Evolutionary conservation across 1,140 invertebrate genomes (phyloP).

Genomic region (Euborellia annulipes): DNA sequence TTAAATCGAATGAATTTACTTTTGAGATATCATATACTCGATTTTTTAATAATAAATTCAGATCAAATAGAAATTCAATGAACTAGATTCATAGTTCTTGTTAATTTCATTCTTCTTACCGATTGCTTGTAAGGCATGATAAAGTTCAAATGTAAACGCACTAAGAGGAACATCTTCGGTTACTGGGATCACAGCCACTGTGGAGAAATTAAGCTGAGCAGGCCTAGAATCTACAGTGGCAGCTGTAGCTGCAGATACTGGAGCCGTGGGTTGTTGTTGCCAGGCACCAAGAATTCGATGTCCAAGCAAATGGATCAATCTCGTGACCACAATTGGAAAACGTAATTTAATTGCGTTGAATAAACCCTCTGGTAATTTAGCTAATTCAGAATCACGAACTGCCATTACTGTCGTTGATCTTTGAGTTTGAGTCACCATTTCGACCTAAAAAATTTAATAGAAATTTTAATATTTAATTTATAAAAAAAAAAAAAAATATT

Average conservation of each 20-base stretch:
- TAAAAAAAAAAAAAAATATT: neutral
- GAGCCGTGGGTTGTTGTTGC: slow-evolving; percentile 17
- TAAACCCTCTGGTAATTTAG: slow-evolving; percentile 90
- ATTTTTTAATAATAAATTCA: too few relatives aligned
- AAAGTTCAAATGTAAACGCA: slow-evolving; percentile 90
- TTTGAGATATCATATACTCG: too few relatives aligned
- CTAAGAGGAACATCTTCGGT: slow-evolving; percentile 89
- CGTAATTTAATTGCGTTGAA: slow-evolving; percentile 95
- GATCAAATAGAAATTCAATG: too few relatives aligned
- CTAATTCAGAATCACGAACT: slow-evolving; percentile 90
- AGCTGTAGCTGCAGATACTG: slow-evolving; percentile 24
- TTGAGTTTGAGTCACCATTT: slow-evolving; percentile 89
- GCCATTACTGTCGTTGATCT: slow-evolving; percentile 96
- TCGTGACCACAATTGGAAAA: slow-evolving; percentile 88
- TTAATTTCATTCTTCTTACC: too few relatives aligned
- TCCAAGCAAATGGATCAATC: slow-evolving; percentile 86
- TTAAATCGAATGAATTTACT: too few relatives aligned
- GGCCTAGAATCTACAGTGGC: slow-evolving; percentile 53
- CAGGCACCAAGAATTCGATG: slow-evolving; percentile 66
- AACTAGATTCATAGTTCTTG: too few relatives aligned
- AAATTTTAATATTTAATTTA: neutral
- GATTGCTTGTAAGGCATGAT: slow-evolving; percentile 82
- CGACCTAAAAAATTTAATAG: slow-evolving; percentile 40
- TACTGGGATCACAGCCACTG: slow-evolving; percentile 88
- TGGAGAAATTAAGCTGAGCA: slow-evolving; percentile 84